A percentile compares a stretch with the other conserved stretches of the same genome.
phyloP scores from a whole-genome alignment of 2,113 vertebrate genomes.

The Lucifuga dentata region DNA sequence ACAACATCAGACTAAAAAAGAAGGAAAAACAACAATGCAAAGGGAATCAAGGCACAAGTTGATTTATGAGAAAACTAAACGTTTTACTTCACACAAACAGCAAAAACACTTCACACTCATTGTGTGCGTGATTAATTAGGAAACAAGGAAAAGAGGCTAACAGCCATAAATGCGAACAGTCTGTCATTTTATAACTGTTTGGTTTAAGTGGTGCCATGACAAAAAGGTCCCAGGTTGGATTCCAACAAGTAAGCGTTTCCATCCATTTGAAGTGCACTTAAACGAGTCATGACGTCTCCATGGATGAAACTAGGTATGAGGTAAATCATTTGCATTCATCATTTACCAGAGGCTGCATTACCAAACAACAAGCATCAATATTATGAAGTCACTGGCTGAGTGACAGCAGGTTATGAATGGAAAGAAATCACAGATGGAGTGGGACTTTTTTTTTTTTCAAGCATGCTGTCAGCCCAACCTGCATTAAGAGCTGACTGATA shows the following conservation, averaged over 20 bases:
- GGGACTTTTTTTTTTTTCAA: background rate
- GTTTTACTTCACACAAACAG: no score
- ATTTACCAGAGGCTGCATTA: background rate
- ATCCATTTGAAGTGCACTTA: no score
- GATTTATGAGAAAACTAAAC: no score
- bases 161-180: no score
- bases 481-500: no score
- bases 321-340: slow-evolving; percentile 42
- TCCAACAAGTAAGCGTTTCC: no score
- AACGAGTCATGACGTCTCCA: no score
- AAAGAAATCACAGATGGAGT: background rate
- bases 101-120: no score
- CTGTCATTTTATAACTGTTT: no score
- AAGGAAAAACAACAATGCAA: background rate
- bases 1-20: slow-evolving; percentile 13
- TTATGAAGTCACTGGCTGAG: slow-evolving; percentile 5
- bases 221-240: no score
- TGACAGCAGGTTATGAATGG: slow-evolving; percentile 32
- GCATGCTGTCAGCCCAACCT: background rate
- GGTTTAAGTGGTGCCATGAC: no score
- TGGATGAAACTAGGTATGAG: slow-evolving; percentile 11
- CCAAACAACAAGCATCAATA: background rate
- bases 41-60: slow-evolving; percentile 24
- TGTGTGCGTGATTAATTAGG: background rate
- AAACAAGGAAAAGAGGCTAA: background rate